phyloP scores from a whole-genome alignment of 2,797 vertebrate species.

The Phoeniculus purpureus region DNA sequence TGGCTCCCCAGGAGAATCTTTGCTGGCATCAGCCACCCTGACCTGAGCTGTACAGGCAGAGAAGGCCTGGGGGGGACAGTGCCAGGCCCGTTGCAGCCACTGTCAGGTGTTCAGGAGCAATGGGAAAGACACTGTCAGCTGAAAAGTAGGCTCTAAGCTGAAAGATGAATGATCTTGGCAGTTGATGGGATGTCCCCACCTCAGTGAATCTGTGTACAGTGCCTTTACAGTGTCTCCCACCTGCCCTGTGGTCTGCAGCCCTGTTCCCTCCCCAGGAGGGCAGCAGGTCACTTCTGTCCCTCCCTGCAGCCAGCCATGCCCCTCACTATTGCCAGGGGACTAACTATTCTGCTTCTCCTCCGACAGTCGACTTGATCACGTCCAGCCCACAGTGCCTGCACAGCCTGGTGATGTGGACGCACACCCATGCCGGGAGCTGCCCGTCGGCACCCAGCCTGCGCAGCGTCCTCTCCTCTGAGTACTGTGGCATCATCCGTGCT shows the following conservation, averaged over 20 bases:
- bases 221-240: not conserved
- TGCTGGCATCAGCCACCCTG: accelerated
- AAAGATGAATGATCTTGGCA: not conserved
- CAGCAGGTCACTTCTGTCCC: not conserved
- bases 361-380: slow-evolving; percentile 79
- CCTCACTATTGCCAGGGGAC: accelerated
- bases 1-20: not conserved
- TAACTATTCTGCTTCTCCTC: not conserved
- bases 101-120: accelerated
- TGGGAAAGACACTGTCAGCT: not conserved
- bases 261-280: not conserved
- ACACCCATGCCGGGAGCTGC: slow-evolving; percentile 85
- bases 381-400: slow-evolving; percentile 87
- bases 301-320: not conserved
- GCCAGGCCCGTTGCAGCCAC: not conserved
- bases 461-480: slow-evolving; percentile 86
- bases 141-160: not conserved
- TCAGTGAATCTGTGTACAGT: accelerated
- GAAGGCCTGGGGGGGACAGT: not conserved
- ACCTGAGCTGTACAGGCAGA: not conserved
- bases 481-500: slow-evolving; percentile 84
- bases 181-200: accelerated
- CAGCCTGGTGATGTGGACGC: slow-evolving; percentile 89
- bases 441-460: slow-evolving; percentile 84
- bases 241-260: not conserved